Conservation (phyloP, 2,113 vertebrate genomes). For the Tor tambroides region DNA sequence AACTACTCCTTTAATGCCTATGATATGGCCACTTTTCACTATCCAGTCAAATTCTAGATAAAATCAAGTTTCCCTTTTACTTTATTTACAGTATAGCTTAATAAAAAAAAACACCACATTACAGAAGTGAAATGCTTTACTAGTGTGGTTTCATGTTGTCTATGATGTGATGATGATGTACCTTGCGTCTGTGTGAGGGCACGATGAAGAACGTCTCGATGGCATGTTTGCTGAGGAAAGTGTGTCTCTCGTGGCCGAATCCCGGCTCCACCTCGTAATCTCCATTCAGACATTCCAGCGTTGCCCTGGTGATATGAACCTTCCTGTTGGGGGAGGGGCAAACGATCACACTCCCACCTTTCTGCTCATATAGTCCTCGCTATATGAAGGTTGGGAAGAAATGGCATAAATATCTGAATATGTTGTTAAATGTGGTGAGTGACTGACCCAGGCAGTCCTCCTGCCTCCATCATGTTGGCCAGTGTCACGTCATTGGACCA, state of each 20-base stretch:
- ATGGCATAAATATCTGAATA: too few relatives aligned
- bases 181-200: conserved; percentile 95
- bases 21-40: too few relatives aligned
- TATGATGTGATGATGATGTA: conserved; percentile 57
- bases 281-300: conserved; percentile 94
- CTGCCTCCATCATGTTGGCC: conserved; percentile 98
- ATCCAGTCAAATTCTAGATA: too few relatives aligned
- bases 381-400: background rate
- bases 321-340: conserved; percentile 77
- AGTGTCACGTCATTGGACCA: conserved; percentile 99
- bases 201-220: conserved; percentile 98
- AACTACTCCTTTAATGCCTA: too few relatives aligned
- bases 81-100: background rate
- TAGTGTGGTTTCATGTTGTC: background rate
- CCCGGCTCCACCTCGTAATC: conserved; percentile 98
- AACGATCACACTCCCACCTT: background rate
- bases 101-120: background rate
- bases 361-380: background rate
- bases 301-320: conserved; percentile 95
- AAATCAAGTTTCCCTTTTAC: background rate
- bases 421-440: background rate
- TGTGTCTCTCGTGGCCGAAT: conserved; percentile 90
- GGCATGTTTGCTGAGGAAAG: conserved; percentile 92
- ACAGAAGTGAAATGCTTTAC: background rate
- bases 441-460: conserved; percentile 94